These are phyloP conservation scores for Oligia strigilis DNA, from an alignment of 2,888 invertebrate species.

Conservation along the genomic window DNA sequence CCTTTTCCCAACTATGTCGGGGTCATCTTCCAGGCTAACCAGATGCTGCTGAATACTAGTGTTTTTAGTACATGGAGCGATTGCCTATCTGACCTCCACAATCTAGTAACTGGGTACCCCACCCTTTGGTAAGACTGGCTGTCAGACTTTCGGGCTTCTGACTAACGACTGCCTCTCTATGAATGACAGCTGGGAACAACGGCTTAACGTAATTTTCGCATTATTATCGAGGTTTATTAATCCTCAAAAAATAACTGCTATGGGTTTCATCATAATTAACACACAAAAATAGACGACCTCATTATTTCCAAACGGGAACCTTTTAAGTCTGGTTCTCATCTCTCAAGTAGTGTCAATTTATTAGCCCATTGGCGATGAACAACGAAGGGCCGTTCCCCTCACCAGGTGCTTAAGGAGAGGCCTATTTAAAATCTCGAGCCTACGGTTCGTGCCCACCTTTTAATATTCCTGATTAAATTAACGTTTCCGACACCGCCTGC, in stretches of 20 bases:
- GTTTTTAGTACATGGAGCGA: neutral
- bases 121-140: neutral
- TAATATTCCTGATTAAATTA: slow-evolving; percentile 68
- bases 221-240: neutral
- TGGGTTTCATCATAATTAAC: neutral
- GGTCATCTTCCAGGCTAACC: neutral
- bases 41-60: neutral
- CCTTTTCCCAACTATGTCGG: neutral
- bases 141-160: neutral
- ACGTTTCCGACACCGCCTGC: slow-evolving; percentile 47
- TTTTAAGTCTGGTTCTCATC: slow-evolving; percentile 13
- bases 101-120: neutral
- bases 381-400: slow-evolving; percentile 51
- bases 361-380: slow-evolving; percentile 53
- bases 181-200: neutral
- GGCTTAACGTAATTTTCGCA: neutral
- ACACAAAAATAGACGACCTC: neutral
- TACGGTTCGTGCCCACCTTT: slow-evolving; percentile 63
- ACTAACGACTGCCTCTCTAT: neutral
- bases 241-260: too few species aligned
- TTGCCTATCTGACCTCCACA: neutral
- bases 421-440: slow-evolving; percentile 63
- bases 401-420: slow-evolving; percentile 53
- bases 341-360: slow-evolving; percentile 48
- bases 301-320: neutral